Evolutionary conservation across 2,888 invertebrate species (phyloP), one percentile per base, ranked within the genome.

Genomic region (Sacculina carcini): DNA sequence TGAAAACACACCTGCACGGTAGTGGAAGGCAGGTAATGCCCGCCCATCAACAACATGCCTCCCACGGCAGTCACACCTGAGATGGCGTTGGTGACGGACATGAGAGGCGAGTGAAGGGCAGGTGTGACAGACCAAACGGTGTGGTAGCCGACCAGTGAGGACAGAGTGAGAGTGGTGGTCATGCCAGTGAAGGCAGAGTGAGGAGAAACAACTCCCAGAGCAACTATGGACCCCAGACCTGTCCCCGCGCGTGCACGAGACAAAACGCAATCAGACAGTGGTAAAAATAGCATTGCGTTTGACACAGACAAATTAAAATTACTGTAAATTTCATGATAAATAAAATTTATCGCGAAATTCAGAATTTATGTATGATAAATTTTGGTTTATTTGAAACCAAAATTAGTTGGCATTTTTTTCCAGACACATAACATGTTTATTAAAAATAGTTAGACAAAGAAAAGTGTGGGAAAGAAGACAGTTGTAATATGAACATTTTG

Each of bases 71-170:
- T 87, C 61, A 86, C 83, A 29, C 57, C 86, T 10, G 84, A 84
- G 61, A 87, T 81, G 54, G 87, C 86, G 65, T 87, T 87, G 5
- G 86, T 87, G 32, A 87, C 86, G 1, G 84, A 84, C 86, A 87
- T 87, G 26, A 87, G 73, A 0, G 86, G 87, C 1, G 84, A 84
- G 68, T 87, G 86, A 23, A 87, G 72, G 29, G 86, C 84, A 10
- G 86, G 86, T 16, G 82, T 83, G 19, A 87, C 86, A 48, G 83
- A 84, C 86, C 86, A 87, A 14, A 86, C 86, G 2, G 85, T 85
- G 67, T 86, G 84, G 67, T 85, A 86, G 34, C 76, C 76, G 21
- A 83, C 84, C 60, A 78, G 74, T 63, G 82, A 81, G 57, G 84
- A 74, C 56, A 87, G 66, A 31, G 82, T 79, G 58, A 87, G 75